A percentile compares a stretch with the other conserved stretches of the same genome.
These are phyloP conservation scores for Bombyx mori DNA, from an alignment of 1,140 invertebrate genomes.

Conservation along the genomic window DNA sequence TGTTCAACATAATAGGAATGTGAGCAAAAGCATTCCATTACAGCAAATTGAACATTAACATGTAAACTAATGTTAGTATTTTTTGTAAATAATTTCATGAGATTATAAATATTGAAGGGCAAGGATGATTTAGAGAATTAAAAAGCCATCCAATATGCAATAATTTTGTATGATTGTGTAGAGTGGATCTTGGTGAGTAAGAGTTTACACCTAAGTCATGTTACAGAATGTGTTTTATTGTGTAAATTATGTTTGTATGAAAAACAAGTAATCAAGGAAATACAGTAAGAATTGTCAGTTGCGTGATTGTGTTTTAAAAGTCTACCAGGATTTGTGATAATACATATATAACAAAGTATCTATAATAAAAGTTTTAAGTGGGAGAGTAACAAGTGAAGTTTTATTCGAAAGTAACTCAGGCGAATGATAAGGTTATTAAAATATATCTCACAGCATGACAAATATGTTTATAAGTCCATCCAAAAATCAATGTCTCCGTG, in stretches of 20 bases:
- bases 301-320: slow-evolving; percentile 72
- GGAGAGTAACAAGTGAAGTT: slow-evolving; percentile 69
- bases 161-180: slow-evolving; percentile 60
- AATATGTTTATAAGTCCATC: no score
- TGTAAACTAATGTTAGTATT: slow-evolving; percentile 68
- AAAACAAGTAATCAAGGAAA: slow-evolving; percentile 66
- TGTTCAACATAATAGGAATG: slow-evolving; percentile 28
- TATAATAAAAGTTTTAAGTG: slow-evolving; percentile 74
- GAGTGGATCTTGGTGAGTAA: slow-evolving; percentile 60
- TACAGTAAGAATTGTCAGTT: slow-evolving; percentile 67
- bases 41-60: slow-evolving; percentile 37
- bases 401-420: slow-evolving; percentile 48
- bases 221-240: slow-evolving; percentile 63
- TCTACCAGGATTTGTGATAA: slow-evolving; percentile 74
- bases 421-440: no score
- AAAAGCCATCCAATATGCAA: slow-evolving; percentile 69
- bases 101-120: slow-evolving; percentile 58
- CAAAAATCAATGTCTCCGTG: slow-evolving; percentile 27
- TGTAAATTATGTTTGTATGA: slow-evolving; percentile 70
- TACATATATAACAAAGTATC: slow-evolving; percentile 72
- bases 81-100: slow-evolving; percentile 69
- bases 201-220: slow-evolving; percentile 63
- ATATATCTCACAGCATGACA: no score
- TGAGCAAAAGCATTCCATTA: slow-evolving; percentile 27
- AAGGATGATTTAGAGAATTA: slow-evolving; percentile 61